A percentile compares a stretch with the other conserved stretches of the same genome.
Conservation (phyloP, 2,888 invertebrate species). For the Athrips mouffetella region DNA sequence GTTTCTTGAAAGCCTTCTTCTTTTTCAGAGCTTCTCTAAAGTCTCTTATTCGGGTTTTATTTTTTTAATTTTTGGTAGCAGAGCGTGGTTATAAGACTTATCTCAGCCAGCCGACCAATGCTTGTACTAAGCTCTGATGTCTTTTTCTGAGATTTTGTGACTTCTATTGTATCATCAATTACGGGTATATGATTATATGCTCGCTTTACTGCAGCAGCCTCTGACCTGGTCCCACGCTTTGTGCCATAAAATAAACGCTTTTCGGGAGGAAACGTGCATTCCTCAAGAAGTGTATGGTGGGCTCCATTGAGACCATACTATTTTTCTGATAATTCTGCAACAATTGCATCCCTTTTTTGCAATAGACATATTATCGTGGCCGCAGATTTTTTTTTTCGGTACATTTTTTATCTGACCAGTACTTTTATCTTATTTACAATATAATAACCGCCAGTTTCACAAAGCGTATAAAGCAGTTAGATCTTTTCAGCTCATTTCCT, state of each 20-base stretch:
- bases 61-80: too few species aligned
- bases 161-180: slow-evolving; percentile 3
- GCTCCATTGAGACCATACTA: slow-evolving; percentile 7
- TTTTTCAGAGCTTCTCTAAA: too few species aligned
- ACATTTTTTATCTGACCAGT: too few species aligned
- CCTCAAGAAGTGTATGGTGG: not conserved
- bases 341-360: not conserved
- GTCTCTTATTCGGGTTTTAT: too few species aligned
- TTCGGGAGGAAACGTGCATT: slow-evolving; percentile 7
- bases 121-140: not conserved
- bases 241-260: slow-evolving; percentile 7
- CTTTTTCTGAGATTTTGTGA: not conserved
- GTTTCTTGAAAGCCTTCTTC: too few species aligned
- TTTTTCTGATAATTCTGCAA: not conserved
- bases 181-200: not conserved
- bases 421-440: too few species aligned
- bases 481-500: too few species aligned
- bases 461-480: too few species aligned
- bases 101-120: not conserved
- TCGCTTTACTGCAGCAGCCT: slow-evolving; percentile 1
- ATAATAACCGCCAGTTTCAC: too few species aligned
- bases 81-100: not conserved
- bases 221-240: slow-evolving; percentile 1
- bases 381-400: too few species aligned
- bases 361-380: slow-evolving; percentile 6